phyloP scores from a whole-genome alignment of 2,113 vertebrate species.

The Gambusia affinis region DNA sequence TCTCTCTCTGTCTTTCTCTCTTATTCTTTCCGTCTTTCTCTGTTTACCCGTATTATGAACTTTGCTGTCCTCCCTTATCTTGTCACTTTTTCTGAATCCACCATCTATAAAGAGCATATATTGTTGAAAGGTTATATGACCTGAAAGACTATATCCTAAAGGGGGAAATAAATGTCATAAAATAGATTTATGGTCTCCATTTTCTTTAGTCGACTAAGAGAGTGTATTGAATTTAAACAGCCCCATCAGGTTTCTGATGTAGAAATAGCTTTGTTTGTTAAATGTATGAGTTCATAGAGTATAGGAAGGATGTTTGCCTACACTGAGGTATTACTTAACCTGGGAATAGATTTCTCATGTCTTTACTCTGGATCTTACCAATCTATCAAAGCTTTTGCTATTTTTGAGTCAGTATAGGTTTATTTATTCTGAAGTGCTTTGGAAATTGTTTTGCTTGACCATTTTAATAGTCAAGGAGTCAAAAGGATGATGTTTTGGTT shows the following conservation, averaged over 20 bases:
- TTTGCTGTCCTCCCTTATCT: conserved; percentile 28
- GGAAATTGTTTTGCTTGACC: too few relatives aligned
- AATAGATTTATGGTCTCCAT: conserved; percentile 21
- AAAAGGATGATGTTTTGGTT: too few relatives aligned
- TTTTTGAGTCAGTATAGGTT: too few relatives aligned
- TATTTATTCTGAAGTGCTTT: too few relatives aligned
- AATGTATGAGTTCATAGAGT: conserved; percentile 11
- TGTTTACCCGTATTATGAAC: conserved; percentile 31
- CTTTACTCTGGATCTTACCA: too few relatives aligned
- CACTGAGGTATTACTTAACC: not conserved
- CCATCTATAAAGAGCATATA: conserved; percentile 22
- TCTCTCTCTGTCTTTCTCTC: not conserved
- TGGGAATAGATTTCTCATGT: not conserved
- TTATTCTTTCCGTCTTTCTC: not conserved
- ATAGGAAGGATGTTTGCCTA: not conserved
- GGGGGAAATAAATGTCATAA: conserved; percentile 26
- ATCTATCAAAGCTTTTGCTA: too few relatives aligned
- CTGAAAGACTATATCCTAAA: conserved; percentile 36
- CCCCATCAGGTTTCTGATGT: not conserved
- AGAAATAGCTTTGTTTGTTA: conserved; percentile 21
- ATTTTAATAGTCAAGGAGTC: too few relatives aligned
- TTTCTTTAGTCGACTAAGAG: conserved; percentile 24
- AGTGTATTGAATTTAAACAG: conserved; percentile 22
- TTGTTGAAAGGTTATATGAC: conserved; percentile 38
- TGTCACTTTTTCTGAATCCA: conserved; percentile 15